Percentiles rank a stretch among this genome's conserved stretches.
phyloP scores from a whole-genome alignment of 1,140 invertebrate genomes.

The Drosophila murphyi region DNA sequence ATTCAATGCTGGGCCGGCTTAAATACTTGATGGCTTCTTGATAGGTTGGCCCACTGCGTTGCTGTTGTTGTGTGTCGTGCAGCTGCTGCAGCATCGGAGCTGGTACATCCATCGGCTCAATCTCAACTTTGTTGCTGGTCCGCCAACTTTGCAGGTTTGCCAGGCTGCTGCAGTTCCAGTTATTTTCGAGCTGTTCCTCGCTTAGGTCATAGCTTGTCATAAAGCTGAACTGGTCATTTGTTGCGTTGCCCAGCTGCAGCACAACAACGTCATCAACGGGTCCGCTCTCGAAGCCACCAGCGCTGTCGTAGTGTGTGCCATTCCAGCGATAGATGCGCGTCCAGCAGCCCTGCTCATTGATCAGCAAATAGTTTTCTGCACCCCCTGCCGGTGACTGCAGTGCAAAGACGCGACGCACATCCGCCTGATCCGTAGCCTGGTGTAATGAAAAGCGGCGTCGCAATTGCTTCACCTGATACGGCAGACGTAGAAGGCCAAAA shows the following conservation, averaged over 20 bases:
- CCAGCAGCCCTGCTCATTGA: constrained; percentile 68
- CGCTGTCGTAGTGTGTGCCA: constrained; percentile 35
- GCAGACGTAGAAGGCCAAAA: constrained; percentile 40
- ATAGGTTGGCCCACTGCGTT: constrained; percentile 33
- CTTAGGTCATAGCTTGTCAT: constrained; percentile 67
- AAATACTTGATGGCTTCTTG: constrained; percentile 60
- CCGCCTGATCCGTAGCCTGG: constrained; percentile 28
- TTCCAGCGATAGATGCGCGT: constrained; percentile 60
- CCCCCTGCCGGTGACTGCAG: constrained; percentile 12
- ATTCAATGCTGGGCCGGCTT: constrained; percentile 39
- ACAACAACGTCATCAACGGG: constrained; percentile 60
- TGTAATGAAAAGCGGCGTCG: constrained; percentile 32
- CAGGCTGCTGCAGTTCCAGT: constrained; percentile 53
- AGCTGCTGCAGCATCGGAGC: constrained; percentile 23
- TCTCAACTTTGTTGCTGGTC: background rate
- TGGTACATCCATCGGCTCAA: constrained; percentile 35
- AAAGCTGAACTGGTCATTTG: constrained; percentile 50
- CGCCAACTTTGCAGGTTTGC: constrained; percentile 52
- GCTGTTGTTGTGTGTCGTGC: constrained; percentile 27
- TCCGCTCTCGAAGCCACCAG: constrained; percentile 56
- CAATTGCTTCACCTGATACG: constrained; percentile 56
- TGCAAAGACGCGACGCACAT: constrained; percentile 56
- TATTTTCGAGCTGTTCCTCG: constrained; percentile 38
- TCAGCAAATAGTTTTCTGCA: constrained; percentile 46
- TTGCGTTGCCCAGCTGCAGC: constrained; percentile 41